Percentiles rank a stretch among this genome's conserved stretches.
These are phyloP conservation scores for Oxyura jamaicensis DNA, from an alignment of 2,113 vertebrate genomes.

Conservation along the genomic window DNA sequence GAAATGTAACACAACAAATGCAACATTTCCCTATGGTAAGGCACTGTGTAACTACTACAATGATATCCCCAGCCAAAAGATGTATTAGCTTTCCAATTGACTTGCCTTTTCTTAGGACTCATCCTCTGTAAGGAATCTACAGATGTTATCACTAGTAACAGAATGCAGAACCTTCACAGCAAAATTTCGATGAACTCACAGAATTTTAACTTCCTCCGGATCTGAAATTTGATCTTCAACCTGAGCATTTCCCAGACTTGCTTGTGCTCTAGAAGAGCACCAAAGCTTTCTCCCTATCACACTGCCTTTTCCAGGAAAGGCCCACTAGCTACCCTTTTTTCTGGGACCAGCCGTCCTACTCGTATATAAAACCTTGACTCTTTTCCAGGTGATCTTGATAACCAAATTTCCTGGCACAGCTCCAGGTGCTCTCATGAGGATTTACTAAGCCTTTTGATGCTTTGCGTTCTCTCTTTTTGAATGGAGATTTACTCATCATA, in stretches of 20 bases:
- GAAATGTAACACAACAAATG: not conserved
- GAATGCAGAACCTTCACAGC: not conserved
- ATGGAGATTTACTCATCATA: not conserved
- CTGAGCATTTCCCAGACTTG: not conserved
- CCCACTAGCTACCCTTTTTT: not conserved
- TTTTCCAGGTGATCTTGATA: not conserved
- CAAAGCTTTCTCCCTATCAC: not conserved
- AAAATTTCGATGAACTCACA: not conserved
- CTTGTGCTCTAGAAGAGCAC: fast-evolving
- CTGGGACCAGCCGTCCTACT: not conserved
- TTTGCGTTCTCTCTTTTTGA: not conserved
- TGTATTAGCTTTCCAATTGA: not conserved
- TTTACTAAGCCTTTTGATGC: not conserved
- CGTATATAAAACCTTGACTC: not conserved
- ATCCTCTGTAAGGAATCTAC: not conserved
- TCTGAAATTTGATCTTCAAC: not conserved
- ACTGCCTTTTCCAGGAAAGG: not conserved
- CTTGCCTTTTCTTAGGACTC: not conserved
- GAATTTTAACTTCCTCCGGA: not conserved
- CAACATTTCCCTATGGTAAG: not conserved
- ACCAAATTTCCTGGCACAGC: not conserved
- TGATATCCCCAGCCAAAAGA: not conserved
- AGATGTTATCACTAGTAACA: not conserved
- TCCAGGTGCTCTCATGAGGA: not conserved
- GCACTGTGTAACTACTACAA: not conserved